Evolutionary conservation across 2,797 vertebrate species (phyloP), one percentile per base, ranked within the genome.

Genomic region (Mallotus villosus): DNA sequence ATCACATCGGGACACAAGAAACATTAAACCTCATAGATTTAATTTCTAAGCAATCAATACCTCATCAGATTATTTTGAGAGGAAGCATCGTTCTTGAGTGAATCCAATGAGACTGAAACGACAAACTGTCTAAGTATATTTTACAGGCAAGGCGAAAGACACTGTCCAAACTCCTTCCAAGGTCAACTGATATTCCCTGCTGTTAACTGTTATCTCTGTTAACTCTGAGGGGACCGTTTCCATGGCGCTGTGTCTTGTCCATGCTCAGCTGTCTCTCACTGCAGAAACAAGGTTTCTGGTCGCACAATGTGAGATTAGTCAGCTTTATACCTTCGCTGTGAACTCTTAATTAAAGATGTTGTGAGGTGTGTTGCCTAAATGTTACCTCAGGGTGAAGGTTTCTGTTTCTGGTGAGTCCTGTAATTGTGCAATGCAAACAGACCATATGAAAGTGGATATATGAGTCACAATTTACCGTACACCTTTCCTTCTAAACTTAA

Each of bases 41-140:
- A 59, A 21, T 59, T 59, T 59, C 57, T 11, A 59, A 59, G 24
- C 8, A 59, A 59, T 59, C 57, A 59, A 59, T 59, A 59, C 9
- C 2, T 5, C n/a, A 59, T 59, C n/a, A 12, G 21, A 59, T 59
- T 59, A 12, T 59, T 11, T 9, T 59, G 57, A 59, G 19, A 24
- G 57, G 57, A 59, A 59, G 57, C 1, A 24, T 24, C 57, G 21
- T 22, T 24, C 51, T 17, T 4, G 12, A 55, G 51, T 1, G 19
- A 59, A 21, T 7, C 57, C 22, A 59, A 59, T 59, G n/a, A 59
- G 51, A 55, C 19, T 55, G 51, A 55, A 55, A 19, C 9, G 16
- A 53, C 19, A 6, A 53, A 53, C 16, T 19, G 17, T 53, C 51
- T 53, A 1, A 17, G 19, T 5, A 7, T 24, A 12, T 24, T 21